phyloP scores from a whole-genome alignment of 2,888 invertebrate genomes.

The Prostheceraeus crozeri region DNA sequence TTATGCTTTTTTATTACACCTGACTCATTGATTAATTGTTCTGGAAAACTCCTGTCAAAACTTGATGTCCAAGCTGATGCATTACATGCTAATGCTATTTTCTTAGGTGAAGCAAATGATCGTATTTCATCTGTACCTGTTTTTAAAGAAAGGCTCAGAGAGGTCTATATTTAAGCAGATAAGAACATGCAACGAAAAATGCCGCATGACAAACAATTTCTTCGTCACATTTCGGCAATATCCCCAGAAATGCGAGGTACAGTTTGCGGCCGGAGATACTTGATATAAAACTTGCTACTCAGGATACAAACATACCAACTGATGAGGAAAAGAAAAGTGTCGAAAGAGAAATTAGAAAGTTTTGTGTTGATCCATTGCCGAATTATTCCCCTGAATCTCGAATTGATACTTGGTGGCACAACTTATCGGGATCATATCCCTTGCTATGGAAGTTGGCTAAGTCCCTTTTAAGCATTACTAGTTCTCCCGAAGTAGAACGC shows the following conservation, averaged over 20 bases:
- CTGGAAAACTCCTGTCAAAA: background rate
- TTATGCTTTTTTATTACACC: slow-evolving; percentile 2
- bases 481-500: slow-evolving; percentile 5
- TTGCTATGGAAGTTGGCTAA: background rate
- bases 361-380: background rate
- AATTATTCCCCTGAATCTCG: background rate
- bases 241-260: slow-evolving; percentile 21
- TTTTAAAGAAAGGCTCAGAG: background rate
- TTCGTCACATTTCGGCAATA: slow-evolving; percentile 1
- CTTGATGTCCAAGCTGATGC: background rate
- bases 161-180: background rate
- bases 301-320: background rate
- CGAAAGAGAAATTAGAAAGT: slow-evolving; percentile 6
- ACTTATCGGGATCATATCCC: background rate
- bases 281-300: background rate
- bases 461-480: slow-evolving; percentile 9
- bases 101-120: slow-evolving; percentile 19
- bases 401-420: slow-evolving; percentile 6
- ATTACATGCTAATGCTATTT: slow-evolving; percentile 2
- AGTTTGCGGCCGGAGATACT: background rate
- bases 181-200: slow-evolving; percentile 13
- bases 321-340: slow-evolving; percentile 2
- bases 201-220: slow-evolving; percentile 2
- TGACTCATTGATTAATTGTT: slow-evolving; percentile 6
- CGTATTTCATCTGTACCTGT: background rate